Percentiles rank a stretch among this genome's conserved stretches.
phyloP scores from a whole-genome alignment of 2,888 invertebrate genomes.

The Phengaris arion region DNA sequence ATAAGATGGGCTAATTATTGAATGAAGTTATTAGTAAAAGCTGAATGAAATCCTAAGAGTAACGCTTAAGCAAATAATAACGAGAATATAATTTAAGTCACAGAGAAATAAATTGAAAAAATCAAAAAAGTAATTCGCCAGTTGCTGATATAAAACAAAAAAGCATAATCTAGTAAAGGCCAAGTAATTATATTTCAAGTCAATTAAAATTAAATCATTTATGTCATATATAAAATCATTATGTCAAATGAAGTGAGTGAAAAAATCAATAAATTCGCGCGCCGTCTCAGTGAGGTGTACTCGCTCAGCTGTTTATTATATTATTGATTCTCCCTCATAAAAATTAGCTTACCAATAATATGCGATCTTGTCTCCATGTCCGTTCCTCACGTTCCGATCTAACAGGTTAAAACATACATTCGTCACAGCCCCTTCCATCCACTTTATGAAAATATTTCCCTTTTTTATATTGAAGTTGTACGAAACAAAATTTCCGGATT shows the following conservation, averaged over 20 bases:
- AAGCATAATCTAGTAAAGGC: neutral
- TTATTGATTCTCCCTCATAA: constrained; percentile 56
- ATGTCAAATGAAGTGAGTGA: constrained; percentile 36
- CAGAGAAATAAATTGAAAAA: neutral
- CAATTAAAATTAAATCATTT: constrained; percentile 32
- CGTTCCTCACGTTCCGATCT: constrained; percentile 93
- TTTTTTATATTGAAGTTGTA: constrained; percentile 95
- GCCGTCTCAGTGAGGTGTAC: constrained; percentile 58
- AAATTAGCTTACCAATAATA: constrained; percentile 91
- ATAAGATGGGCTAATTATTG: too few species aligned
- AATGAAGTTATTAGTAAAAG: too few species aligned
- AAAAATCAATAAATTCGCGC: constrained; percentile 71
- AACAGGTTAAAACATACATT: constrained; percentile 97
- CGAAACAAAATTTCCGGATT: constrained; percentile 87
- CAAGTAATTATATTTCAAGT: neutral
- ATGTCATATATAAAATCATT: constrained; percentile 33
- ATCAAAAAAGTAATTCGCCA: neutral
- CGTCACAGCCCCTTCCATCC: constrained; percentile 96
- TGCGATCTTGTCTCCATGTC: constrained; percentile 93
- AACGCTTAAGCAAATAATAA: neutral
- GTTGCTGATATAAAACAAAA: neutral
- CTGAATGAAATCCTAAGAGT: neutral
- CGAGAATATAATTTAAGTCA: neutral
- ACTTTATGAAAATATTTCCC: constrained; percentile 94
- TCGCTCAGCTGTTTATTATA: constrained; percentile 60